A percentile compares a stretch with the other conserved stretches of the same genome.
Conservation (phyloP, 2,797 vertebrate genomes). For the Mus spretus region DNA sequence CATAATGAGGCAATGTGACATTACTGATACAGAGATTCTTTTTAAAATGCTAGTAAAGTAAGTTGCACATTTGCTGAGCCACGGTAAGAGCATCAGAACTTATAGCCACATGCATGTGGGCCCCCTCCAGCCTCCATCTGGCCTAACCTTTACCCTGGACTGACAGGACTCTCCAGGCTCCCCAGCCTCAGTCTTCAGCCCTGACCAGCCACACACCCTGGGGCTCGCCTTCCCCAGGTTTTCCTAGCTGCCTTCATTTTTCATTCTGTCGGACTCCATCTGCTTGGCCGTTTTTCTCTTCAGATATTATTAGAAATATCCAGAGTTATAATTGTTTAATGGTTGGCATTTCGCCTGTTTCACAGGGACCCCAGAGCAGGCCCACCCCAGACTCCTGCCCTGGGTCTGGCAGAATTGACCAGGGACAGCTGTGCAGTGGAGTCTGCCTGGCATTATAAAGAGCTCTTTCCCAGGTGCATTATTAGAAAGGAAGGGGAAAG, state of each 20-base stretch:
- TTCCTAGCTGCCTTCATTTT: slow-evolving; percentile 70
- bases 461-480: slow-evolving; percentile 71
- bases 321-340: slow-evolving; percentile 78
- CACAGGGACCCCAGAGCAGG: slow-evolving; percentile 31
- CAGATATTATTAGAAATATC: slow-evolving; percentile 77
- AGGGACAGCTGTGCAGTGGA: slow-evolving; percentile 79
- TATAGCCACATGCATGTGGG: background rate
- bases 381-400: slow-evolving; percentile 58
- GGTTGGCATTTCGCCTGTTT: slow-evolving; percentile 77
- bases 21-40: slow-evolving; percentile 12
- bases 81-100: background rate
- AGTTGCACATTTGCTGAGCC: slow-evolving; percentile 23
- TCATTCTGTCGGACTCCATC: slow-evolving; percentile 75
- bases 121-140: background rate
- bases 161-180: background rate
- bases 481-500: slow-evolving; percentile 70
- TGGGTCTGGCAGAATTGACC: slow-evolving; percentile 54
- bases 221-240: background rate
- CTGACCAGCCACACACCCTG: background rate
- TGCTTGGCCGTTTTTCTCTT: slow-evolving; percentile 75
- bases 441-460: slow-evolving; percentile 75
- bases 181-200: slow-evolving; percentile 20
- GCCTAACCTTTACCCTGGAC: slow-evolving; percentile 9
- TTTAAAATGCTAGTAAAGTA: slow-evolving; percentile 27
- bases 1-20: slow-evolving; percentile 17